Percentiles rank a stretch among this genome's conserved stretches.
phyloP scores from a whole-genome alignment of 2,113 vertebrate genomes.

The Chunga burmeisteri region DNA sequence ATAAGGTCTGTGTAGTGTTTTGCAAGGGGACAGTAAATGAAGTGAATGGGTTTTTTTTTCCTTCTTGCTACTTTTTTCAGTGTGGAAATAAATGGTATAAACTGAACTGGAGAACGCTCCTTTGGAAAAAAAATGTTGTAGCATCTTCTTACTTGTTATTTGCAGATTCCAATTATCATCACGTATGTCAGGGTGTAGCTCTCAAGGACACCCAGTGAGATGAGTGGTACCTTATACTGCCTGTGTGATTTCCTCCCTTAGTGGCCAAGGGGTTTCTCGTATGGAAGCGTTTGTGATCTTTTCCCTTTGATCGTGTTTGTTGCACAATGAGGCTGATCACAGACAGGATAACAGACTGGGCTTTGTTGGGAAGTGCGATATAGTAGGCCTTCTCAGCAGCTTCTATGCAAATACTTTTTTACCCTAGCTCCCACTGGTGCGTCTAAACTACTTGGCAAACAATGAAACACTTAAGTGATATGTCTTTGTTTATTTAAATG shows the following conservation, averaged over 20 bases:
- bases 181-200: neutral
- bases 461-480: neutral
- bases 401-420: neutral
- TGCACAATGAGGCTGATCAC: neutral
- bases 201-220: neutral
- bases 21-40: neutral
- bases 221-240: neutral
- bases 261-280: neutral
- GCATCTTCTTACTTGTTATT: neutral
- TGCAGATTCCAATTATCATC: neutral
- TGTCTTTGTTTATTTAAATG: neutral
- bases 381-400: neutral
- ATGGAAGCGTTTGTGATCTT: neutral
- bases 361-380: neutral
- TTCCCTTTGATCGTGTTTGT: neutral
- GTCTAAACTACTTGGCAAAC: neutral
- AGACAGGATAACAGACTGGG: neutral
- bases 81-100: neutral
- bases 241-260: neutral
- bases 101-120: neutral
- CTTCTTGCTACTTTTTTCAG: neutral
- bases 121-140: neutral
- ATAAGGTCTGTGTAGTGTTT: neutral
- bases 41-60: neutral
- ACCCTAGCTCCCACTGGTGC: neutral